These are phyloP conservation scores for Lycodopsis pacificus DNA, from an alignment of 2,797 vertebrate species.

Conservation along the genomic window DNA sequence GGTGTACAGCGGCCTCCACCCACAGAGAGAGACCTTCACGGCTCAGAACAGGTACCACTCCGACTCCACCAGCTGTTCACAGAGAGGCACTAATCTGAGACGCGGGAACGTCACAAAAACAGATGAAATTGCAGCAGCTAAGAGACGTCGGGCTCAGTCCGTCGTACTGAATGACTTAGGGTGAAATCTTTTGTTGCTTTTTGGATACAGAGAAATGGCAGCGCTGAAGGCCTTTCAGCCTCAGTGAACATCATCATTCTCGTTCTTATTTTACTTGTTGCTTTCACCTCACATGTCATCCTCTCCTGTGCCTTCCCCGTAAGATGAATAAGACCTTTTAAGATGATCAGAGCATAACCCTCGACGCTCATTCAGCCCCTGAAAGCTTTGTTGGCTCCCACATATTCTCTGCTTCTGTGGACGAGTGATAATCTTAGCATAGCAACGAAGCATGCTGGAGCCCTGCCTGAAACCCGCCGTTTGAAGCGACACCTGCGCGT, in stretches of 20 bases:
- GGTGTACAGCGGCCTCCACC: slow-evolving; percentile 97
- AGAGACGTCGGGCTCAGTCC: background rate
- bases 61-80: slow-evolving; percentile 16
- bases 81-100: background rate
- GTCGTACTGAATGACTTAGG: background rate
- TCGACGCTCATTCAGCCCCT: slow-evolving; percentile 34
- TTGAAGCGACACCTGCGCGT: slow-evolving; percentile 1
- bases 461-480: slow-evolving; percentile 27
- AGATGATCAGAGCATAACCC: slow-evolving; percentile 47
- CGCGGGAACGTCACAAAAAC: background rate
- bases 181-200: slow-evolving; percentile 9
- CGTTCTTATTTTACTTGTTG: slow-evolving; percentile 12
- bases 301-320: background rate
- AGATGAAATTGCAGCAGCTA: slow-evolving; percentile 18
- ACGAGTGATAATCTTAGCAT: slow-evolving; percentile 62
- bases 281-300: slow-evolving; percentile 9
- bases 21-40: slow-evolving; percentile 98
- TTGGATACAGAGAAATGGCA: background rate
- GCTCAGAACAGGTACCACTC: slow-evolving; percentile 93
- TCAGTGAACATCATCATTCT: slow-evolving; percentile 18
- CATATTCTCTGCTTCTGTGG: slow-evolving; percentile 43
- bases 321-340: slow-evolving; percentile 40
- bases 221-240: background rate
- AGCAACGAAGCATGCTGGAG: slow-evolving; percentile 46
- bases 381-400: slow-evolving; percentile 74